A percentile compares a stretch with the other conserved stretches of the same genome.
Evolutionary conservation across 2,888 invertebrate species (phyloP).

Genomic region (Amblyteles armatorius): DNA sequence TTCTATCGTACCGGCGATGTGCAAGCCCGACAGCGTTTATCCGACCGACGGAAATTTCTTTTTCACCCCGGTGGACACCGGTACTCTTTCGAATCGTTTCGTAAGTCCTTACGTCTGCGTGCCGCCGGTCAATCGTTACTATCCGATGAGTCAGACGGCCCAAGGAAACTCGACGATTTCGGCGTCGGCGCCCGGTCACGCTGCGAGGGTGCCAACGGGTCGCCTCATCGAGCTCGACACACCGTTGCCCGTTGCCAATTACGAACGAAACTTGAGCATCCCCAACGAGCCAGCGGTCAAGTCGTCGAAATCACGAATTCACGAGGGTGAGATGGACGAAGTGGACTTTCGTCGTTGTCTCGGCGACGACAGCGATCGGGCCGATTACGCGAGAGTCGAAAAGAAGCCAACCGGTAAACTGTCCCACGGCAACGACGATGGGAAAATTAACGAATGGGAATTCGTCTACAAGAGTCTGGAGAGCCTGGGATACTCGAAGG

Average conservation of each 20-base stretch:
- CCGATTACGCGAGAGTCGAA: constrained; percentile 73
- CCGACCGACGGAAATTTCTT: constrained; percentile 64
- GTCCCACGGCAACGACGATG: constrained; percentile 44
- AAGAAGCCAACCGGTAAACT: constrained; percentile 70
- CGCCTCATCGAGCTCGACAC: constrained; percentile 89
- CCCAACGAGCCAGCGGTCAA: constrained; percentile 33
- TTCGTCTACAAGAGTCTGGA: constrained; percentile 92
- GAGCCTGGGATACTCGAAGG: constrained; percentile 89
- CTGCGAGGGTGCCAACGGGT: constrained; percentile 87
- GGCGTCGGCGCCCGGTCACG: constrained; percentile 77
- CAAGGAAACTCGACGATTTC: constrained; percentile 23
- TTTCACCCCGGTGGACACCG: constrained; percentile 42
- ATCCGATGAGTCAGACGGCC: constrained; percentile 18
- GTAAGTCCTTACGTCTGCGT: constrained; percentile 44
- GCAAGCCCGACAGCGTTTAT: constrained; percentile 73
- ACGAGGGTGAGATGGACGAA: constrained; percentile 71
- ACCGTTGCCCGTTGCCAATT: constrained; percentile 79
- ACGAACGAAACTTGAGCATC: constrained; percentile 66
- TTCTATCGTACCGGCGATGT: constrained; percentile 69
- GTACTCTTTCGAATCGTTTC: constrained; percentile 57
- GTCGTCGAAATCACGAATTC: constrained; percentile 14
- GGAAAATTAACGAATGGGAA: constrained; percentile 89
- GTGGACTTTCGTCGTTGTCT: constrained; percentile 71
- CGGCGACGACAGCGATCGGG: constrained; percentile 69
- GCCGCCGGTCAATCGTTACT: constrained; percentile 68